These are phyloP conservation scores for Melanotus villosus DNA, from an alignment of 2,888 invertebrate species.

Conservation along the genomic window DNA sequence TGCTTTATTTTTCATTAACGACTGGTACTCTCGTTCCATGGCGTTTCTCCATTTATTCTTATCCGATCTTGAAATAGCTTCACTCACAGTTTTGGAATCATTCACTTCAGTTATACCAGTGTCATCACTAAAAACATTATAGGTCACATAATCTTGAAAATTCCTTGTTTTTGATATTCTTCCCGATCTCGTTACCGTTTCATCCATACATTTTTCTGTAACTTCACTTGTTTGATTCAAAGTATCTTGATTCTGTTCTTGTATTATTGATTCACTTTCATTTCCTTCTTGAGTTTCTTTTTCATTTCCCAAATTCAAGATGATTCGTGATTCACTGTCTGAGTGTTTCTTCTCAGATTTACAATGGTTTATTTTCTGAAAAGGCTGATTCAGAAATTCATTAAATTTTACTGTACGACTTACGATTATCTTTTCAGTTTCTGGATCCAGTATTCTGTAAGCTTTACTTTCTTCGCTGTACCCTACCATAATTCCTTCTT, in stretches of 20 bases:
- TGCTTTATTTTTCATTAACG: constrained; percentile 48
- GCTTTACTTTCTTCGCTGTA: background rate
- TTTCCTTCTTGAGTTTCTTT: too few species aligned
- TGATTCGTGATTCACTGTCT: background rate
- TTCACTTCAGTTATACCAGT: background rate
- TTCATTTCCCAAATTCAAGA: background rate
- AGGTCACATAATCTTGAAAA: background rate
- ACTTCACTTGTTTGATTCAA: too few species aligned
- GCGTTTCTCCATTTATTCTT: constrained; percentile 44
- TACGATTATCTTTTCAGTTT: background rate
- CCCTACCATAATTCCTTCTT: constrained; percentile 1
- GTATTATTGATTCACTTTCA: too few species aligned
- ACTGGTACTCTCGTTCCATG: constrained; percentile 42
- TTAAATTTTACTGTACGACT: background rate
- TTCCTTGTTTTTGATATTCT: too few species aligned
- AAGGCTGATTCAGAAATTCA: background rate
- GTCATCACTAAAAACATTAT: background rate
- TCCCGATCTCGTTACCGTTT: too few species aligned
- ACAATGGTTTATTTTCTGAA: background rate
- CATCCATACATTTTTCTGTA: too few species aligned
- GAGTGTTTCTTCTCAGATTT: background rate
- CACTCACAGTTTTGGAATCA: constrained; percentile 2
- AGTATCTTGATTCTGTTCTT: too few species aligned
- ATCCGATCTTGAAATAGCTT: constrained; percentile 31
- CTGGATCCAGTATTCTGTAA: background rate